Base-by-base conservation (phyloP, 2,797 vertebrate genomes). In the Takifugu ocellatus region DNA sequence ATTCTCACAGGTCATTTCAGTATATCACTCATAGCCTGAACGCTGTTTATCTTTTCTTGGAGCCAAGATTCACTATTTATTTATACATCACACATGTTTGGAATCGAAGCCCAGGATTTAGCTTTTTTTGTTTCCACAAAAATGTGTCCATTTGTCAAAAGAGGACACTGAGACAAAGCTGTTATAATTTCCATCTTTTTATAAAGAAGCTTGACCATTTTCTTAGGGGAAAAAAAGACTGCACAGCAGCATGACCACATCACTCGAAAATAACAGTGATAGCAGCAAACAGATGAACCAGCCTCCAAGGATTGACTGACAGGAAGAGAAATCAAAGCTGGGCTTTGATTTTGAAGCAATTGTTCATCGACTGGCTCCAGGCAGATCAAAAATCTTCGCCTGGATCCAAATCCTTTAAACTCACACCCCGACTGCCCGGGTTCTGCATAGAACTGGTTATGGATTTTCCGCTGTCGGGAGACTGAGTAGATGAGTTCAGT, bases 381-480 rank as follows among this genome's bases (percentile, higher is more conserved):
- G 21, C 21, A 21, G 21, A 21, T 21, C 21, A 21, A 21, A 75
- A 81, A 67, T 33, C 17, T 66, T 68, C 71, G 3, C 54, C 56
- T 48, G 42, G 64, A 75, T 58, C 33, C 33, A 1, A 61, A 71
- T 64, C 65, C 61, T 63, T 84, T 85, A 67, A 79, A 76, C 71
- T 83, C 61, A 12, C 62, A 58, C 63, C 59, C 61, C 43, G 61
- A 68, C 61, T 70, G 54, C 57, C 31, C 2, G 49, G 66, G 64
- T 70, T 78, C 72, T 77, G 66, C 58, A 68, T 73, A 75, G 50
- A 56, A 58, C 57, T 55, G 25, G 33, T 33, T 71, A 12, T 72
- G 56, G 43, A 53, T 62, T 31, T 59, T 15, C 47, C n/a, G n/a
- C 47, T 27, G 26, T 62, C 51, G 25, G 25, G 42, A 27, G 52